These are phyloP conservation scores for Danionella dracula DNA, from an alignment of 2,797 vertebrate species.

Conservation along the genomic window DNA sequence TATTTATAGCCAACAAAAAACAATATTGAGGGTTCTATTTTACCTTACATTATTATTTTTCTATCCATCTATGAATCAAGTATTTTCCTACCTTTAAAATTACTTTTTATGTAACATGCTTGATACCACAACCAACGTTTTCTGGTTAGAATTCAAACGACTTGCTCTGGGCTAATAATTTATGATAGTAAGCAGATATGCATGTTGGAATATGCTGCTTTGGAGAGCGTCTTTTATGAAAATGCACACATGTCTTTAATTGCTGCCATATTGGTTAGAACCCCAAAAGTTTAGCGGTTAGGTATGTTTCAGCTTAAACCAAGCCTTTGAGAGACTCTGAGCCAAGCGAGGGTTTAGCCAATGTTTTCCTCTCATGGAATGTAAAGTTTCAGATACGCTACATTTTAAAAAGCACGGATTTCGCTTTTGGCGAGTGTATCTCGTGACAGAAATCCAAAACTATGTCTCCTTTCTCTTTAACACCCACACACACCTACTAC, in stretches of 20 bases:
- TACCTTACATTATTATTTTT: neutral
- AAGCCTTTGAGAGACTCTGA: slow-evolving; percentile 45
- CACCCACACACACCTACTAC: neutral
- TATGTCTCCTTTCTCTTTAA: neutral
- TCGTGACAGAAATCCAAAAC: neutral
- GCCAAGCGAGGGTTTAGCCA: slow-evolving; percentile 35
- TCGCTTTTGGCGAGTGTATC: neutral
- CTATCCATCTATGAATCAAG: neutral
- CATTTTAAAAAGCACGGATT: slow-evolving; percentile 15
- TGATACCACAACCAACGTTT: neutral
- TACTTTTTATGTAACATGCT: neutral
- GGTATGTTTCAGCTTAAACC: slow-evolving; percentile 59
- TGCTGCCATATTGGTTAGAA: slow-evolving; percentile 61
- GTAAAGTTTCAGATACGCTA: slow-evolving; percentile 17
- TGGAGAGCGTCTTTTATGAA: slow-evolving; percentile 56
- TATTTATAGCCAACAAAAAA: too few species aligned
- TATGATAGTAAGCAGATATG: slow-evolving; percentile 3
- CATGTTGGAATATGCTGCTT: neutral
- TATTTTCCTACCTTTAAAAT: too few species aligned
- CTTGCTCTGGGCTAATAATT: neutral
- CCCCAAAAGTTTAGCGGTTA: slow-evolving; percentile 50
- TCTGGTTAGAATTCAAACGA: neutral
- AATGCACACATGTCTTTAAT: slow-evolving; percentile 72
- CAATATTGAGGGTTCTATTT: neutral
- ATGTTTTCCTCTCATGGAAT: slow-evolving; percentile 2